Evolutionary conservation across 2,797 vertebrate genomes (phyloP), one percentile per base, ranked within the genome.

Genomic region (Furcifer pardalis): DNA sequence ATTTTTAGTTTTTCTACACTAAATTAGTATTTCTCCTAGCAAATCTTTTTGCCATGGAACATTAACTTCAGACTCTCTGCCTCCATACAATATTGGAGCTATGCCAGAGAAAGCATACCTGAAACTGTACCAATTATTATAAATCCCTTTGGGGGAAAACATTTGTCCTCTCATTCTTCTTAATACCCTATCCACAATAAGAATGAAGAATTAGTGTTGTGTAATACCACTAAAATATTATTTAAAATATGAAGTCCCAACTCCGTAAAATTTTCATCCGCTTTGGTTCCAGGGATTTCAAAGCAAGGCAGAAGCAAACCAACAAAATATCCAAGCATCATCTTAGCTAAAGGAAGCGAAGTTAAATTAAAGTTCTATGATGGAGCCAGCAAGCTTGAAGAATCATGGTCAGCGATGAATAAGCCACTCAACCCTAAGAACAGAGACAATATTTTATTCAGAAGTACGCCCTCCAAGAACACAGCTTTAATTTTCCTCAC

Each of bases 1-100:
- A 93, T 89, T 90, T 87, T 88, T 87, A 88, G 84, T 90, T 89
- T 88, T 81, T 86, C 15, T 32, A 78, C 12, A n/a, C 3, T 15
- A 3, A 42, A 30, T 77, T 35, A 49, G 66, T 35, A 68, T 10
- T 15, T 52, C 42, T 15, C 62, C 15, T 19, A 52, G 15, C 35
- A 81, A 56, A 42, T 60, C 30, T 62, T 42, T 60, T 62, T 77
- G 19, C 27, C 76, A 65, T 44, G 40, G 40, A 21, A 25, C 2
- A 35, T 63, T 62, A n/a, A 30, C 2, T 30, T 37, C 37, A 63
- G 3, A 1, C 5, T 19, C 30, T 42, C 32, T 21, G 40, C 44
- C 9, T 78, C 40, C 60, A 65, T 76, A 23, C 4, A 8, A 3
- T 56, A 76, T 32, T 37, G 32, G 56, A 76, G 59, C n/a, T 35